Evolutionary conservation across 2,113 vertebrate species (phyloP).

Genomic region (Nothobranchius kuhntae): DNA sequence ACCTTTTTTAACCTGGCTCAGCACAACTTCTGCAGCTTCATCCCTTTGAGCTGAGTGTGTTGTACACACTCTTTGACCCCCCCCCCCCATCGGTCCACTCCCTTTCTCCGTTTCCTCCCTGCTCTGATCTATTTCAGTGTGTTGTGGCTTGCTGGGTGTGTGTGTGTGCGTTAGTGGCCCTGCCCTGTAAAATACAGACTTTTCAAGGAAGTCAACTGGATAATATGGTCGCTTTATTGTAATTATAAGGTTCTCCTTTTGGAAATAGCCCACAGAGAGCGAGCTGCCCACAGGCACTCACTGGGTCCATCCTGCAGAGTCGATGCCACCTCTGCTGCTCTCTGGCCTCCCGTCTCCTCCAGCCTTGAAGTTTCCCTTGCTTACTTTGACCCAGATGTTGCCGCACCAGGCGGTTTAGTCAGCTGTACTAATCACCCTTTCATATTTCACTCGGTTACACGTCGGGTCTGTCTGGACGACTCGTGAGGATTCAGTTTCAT

Average conservation of each 20-base stretch:
- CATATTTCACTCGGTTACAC: constrained; percentile 7
- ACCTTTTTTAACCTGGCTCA: constrained; percentile 45
- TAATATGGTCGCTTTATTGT: constrained; percentile 82
- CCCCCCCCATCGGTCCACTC: constrained; percentile 13
- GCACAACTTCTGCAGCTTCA: constrained; percentile 42
- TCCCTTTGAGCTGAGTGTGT: constrained; percentile 8
- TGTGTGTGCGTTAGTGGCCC: constrained; percentile 73
- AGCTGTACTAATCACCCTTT: constrained; percentile 31
- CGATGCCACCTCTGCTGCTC: constrained; percentile 35
- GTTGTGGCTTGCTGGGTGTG: constrained; percentile 76
- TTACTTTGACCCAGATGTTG: constrained; percentile 39
- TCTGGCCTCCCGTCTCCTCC: constrained; percentile 3
- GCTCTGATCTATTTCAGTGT: constrained; percentile 79
- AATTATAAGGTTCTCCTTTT: constrained; percentile 84
- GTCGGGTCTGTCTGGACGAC: constrained; percentile 17
- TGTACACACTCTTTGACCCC: constrained; percentile 31
- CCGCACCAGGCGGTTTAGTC: constrained; percentile 11
- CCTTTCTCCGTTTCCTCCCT: constrained; percentile 52
- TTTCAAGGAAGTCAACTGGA: constrained; percentile 81
- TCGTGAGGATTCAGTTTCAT: constrained; percentile 22
- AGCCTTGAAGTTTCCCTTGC: constrained; percentile 15
- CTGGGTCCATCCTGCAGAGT: constrained; percentile 53
- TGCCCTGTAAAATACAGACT: constrained; percentile 84
- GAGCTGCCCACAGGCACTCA: constrained; percentile 72
- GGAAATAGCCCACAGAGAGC: constrained; percentile 67